Percentiles rank a stretch among this genome's conserved stretches.
phyloP scores from a whole-genome alignment of 2,113 vertebrate species.

The Odontesthes bonariensis region DNA sequence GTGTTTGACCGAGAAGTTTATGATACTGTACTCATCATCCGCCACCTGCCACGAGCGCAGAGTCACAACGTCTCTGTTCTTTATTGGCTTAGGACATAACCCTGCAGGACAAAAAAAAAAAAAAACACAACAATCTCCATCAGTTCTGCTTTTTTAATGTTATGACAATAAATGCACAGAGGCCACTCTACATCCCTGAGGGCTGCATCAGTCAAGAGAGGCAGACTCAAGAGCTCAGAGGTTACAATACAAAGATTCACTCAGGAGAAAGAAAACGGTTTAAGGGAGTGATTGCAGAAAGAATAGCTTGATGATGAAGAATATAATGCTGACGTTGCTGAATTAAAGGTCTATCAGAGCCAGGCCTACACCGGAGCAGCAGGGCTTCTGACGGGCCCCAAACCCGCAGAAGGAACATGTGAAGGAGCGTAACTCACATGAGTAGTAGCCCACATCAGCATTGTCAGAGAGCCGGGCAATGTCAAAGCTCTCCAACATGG shows the following conservation, averaged over 20 bases:
- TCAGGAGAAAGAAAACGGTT: too few species aligned
- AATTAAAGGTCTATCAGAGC: too few species aligned
- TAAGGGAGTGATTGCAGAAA: too few species aligned
- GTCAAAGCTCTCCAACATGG: slow-evolving; percentile 79
- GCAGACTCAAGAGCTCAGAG: background rate
- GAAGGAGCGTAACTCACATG: slow-evolving; percentile 71
- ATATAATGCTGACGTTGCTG: too few species aligned
- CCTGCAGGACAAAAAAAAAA: slow-evolving; percentile 60
- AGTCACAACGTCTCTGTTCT: slow-evolving; percentile 80
- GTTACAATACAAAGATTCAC: background rate
- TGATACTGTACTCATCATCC: slow-evolving; percentile 78
- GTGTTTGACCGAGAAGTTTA: slow-evolving; percentile 87
- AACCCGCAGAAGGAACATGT: background rate
- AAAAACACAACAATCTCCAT: background rate
- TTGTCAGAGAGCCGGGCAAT: slow-evolving; percentile 78
- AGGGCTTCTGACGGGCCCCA: background rate
- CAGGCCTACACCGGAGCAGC: background rate
- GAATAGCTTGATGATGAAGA: too few species aligned
- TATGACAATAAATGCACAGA: slow-evolving; percentile 63
- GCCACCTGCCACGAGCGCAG: slow-evolving; percentile 81
- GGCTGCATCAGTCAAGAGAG: background rate
- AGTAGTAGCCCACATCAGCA: slow-evolving; percentile 83
- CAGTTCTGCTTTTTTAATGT: slow-evolving; percentile 16
- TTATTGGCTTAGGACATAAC: slow-evolving; percentile 80
- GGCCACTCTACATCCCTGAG: background rate